Evolutionary conservation across 1,140 invertebrate species (phyloP), one percentile per base, ranked within the genome.

Genomic region (Ectropis grisescens): DNA sequence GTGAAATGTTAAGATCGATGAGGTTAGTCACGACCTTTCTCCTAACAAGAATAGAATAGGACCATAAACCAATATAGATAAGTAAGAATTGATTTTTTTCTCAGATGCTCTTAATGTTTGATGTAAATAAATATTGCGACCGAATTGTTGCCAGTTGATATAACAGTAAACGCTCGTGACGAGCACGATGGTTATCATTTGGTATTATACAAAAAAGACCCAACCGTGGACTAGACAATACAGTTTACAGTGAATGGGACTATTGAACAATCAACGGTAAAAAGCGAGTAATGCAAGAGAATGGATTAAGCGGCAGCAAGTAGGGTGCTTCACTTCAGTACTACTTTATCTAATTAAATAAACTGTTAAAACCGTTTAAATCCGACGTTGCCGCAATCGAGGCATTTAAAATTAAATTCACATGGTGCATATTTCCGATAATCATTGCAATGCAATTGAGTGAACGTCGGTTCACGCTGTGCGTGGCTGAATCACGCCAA

Each of bases 121-220:
- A 31, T 38, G 33, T 29, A 44, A 45, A 36, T 37, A 47, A 52
- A 53, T 41, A 45, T 39, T 41, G 33, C 39, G 49, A 49, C 42
- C 40, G 35, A 43, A 54, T 50, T 37, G 36, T 55, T 38, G 33
- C 40, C 29, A 41, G 29, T 49, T 47, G 41, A 46, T 41, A 53
- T 58, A 58, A 62, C 58, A 53, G 50, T 50, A 58, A 8, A 49
- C 19, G 33, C 28, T 54, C 50, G 49, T 60, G 54, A 52, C 48
- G 49, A 19, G 35, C 50, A 46, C 43, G 46, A 64, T 61, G 44
- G 19, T 7, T 39, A 52, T 57, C 33, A 38, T 50, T 50, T 47
- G 25, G 41, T 24, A 47, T 50, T 52, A 46, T 41, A 44, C 37
- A 48, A 59, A 61, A 59, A 59, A 35, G 48, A 51, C 41, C 25